Base-by-base conservation (phyloP, 2,797 vertebrate species). In the Pachyuromys duprasi region DNA sequence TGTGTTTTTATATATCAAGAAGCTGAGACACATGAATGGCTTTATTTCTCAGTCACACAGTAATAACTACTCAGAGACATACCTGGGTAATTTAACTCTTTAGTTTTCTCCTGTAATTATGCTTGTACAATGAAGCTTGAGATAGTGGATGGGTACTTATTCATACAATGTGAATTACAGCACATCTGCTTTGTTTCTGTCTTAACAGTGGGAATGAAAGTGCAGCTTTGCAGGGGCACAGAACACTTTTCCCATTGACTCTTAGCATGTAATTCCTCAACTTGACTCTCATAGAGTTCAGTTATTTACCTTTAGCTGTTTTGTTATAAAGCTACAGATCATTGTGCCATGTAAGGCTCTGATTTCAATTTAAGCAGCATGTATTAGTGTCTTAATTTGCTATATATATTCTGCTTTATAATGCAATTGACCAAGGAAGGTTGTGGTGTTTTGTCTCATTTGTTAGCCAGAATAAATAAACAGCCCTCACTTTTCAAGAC, bases 391-490 rank as follows among this genome's bases (percentile, higher is more conserved):
- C 75, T 96, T 93, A 90, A 90, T 86, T 93, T 92, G 80, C 86
- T 95, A 84, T 94, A 80, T 90, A 93, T 94, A 90, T 95, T 95
- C 78, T 93, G 28, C 63, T 97, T 97, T 96, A 86, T 80, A 97
- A 93, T 90, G n/a, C 42, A 96, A 36, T 95, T 96, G 90, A 94
- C 57, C 81, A 72, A 89, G 60, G 36, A 94, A 96, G 22, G 36
- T 67, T 96, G 93, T 93, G 65, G 74, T 42, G 39, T 94, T 96
- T 96, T 94, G 92, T 92, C 90, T 96, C 90, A 95, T 90, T 92
- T 97, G 78, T 93, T 95, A 96, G 92, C 90, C 95, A 95, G 88
- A 57, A 90, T 95, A 97, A 96, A 97, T 87, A 97, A 93, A 94
- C 26, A 92, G 20, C 9, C 81, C 60, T 89, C 95, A 89, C 53